Evolutionary conservation across 2,797 vertebrate genomes (phyloP), one percentile per base, ranked within the genome.

Genomic region (Limosa lapponica): DNA sequence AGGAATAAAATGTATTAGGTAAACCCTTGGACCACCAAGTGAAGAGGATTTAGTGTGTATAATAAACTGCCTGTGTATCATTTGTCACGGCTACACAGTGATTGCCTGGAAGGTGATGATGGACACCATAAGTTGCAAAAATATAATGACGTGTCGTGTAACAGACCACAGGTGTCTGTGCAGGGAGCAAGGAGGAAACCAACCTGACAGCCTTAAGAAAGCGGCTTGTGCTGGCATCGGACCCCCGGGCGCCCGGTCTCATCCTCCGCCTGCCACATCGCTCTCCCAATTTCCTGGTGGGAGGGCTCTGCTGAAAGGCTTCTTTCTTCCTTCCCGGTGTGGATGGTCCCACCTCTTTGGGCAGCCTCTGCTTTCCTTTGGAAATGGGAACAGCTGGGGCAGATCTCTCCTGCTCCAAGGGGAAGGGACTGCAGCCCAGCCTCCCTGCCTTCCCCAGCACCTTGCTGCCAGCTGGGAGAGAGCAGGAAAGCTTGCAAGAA

Each of bases 21-120:
- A 90, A 84, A 91, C 64, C 82, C 62, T 24, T 20, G 82, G 88
- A 93, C 95, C 90, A 44, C 88, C 48, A 8, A 73, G 86, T 8
- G 12, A 46, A 71, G 92, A 96, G 95, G 91, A 88, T 82, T 95
- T 84, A 78, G 81, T 46, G 25, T 87, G 90, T 79, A 54, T 67
- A 96, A 94, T 54, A 32, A 93, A n/a, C 67, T 65, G 91, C 95
- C 85, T 52, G 73, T 15, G 85, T 67, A 27, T 86, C 93, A 48
- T 95, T 44, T 72, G 93, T 96, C 96, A 71, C 7, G 8, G 92
- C 80, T 2, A 24, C 4, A 2, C 71, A 24, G 80, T 4, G 83
- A 96, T 90, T 94, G 95, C 91, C 92, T 1, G 30, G 1, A 89
- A 87, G 87, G 95, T 91, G 97, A 85, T 91, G 96, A 97, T 62